Percentiles rank a stretch among this genome's conserved stretches.
These are phyloP conservation scores for Oceanodroma leucorhoa DNA, from an alignment of 2,797 vertebrate genomes.

Conservation along the genomic window DNA sequence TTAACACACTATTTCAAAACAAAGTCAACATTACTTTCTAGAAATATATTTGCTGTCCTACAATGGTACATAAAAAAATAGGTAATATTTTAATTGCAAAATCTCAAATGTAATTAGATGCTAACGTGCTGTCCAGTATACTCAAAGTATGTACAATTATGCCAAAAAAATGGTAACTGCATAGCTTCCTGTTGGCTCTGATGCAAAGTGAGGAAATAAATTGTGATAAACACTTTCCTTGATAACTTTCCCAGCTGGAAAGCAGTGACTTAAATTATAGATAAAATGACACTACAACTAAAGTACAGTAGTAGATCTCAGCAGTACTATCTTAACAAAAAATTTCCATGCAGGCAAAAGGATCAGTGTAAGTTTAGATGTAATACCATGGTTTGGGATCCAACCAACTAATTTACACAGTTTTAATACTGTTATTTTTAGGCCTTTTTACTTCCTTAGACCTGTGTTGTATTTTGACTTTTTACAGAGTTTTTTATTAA, in stretches of 20 bases:
- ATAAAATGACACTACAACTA: background rate
- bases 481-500: conserved; percentile 59
- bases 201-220: background rate
- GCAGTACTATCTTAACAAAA: background rate
- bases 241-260: background rate
- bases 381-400: background rate
- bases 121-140: background rate
- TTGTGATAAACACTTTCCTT: background rate
- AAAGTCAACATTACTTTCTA: background rate
- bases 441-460: conserved; percentile 31
- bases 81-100: background rate
- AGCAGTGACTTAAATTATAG: background rate
- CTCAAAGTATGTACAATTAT: background rate
- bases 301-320: background rate
- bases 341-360: background rate
- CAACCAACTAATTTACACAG: background rate
- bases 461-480: conserved; percentile 28
- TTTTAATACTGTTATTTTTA: background rate
- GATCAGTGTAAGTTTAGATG: background rate
- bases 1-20: background rate
- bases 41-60: background rate
- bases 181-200: background rate
- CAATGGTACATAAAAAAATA: conserved; percentile 17
- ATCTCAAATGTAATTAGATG: background rate
- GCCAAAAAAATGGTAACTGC: background rate